Base-by-base conservation (phyloP, 1,140 invertebrate species). In the Caenorhabditis remanei region DNA sequence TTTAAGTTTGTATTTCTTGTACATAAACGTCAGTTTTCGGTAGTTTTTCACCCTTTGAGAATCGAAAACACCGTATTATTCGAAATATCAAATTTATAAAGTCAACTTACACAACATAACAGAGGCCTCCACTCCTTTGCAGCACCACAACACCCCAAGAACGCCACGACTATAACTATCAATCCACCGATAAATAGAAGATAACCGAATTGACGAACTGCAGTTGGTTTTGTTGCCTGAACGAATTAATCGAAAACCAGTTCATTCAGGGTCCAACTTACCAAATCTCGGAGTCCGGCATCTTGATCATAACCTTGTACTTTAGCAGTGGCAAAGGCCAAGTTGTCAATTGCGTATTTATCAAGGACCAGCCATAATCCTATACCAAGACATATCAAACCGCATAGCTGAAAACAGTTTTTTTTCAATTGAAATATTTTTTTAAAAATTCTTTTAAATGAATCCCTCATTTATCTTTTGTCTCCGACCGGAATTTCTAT, bases 161-260 rank as follows among this genome's bases (percentile, higher is more conserved):
- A 92, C 40, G 91, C 89, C 14, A 92, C 91, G 40, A 91, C 46
- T 71, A 92, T 90, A 21, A 92, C 91, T 46, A 90, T 86, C 5
- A 92, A 40, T 14, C 91, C 91, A 71, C 91, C 91, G 56, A 92
- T 61, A 41, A 93, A 84, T 7, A 92, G 86, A 46, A 91, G 56
- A 88, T 91, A 92, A 9, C 91, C 91, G 65, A 92, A 92, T 86
- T 92, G 91, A 32, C 91, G 88, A 58, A 92, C 92, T n/a, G 92
- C 91, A 32, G 90, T 87, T 40, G 91, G 91, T 84, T 92, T 92
- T 63, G 91, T 87, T 8, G 91, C 91, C 90, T 90, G 55, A 84
- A 91, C 53, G 4, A n/a, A 79, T 32, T 65, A 2, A 0, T 16
- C 58, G 75, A 8, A 40, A 63, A 48, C 4, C 0, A 58, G 11